Percentiles rank a stretch among this genome's conserved stretches.
phyloP scores from a whole-genome alignment of 2,888 invertebrate species.

The Coenonympha glycerion region DNA sequence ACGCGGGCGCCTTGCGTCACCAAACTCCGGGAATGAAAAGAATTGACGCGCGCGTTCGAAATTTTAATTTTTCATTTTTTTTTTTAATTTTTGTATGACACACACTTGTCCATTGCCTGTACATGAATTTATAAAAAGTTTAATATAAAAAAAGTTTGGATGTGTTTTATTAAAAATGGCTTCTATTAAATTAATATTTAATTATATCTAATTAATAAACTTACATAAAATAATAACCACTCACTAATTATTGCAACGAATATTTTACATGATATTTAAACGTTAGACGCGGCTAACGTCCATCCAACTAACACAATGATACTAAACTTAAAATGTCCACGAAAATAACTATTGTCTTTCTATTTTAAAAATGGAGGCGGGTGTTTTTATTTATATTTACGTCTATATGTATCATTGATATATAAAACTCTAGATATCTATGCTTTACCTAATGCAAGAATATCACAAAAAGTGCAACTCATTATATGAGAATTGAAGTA shows the following conservation, averaged over 20 bases:
- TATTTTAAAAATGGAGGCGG: conserved; percentile 29
- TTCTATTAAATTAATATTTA: background rate
- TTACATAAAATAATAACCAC: too few species aligned
- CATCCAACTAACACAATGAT: conserved; percentile 10
- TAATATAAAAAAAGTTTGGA: background rate
- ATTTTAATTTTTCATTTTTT: conserved; percentile 30
- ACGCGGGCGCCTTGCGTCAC: conserved; percentile 43
- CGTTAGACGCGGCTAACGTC: conserved; percentile 5
- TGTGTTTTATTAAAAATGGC: background rate
- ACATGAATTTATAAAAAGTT: background rate
- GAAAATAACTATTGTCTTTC: conserved; percentile 29
- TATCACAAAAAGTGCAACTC: too few species aligned
- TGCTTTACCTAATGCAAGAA: too few species aligned
- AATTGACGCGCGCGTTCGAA: conserved; percentile 56
- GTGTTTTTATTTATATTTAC: conserved; percentile 29
- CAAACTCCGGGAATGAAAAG: conserved; percentile 53
- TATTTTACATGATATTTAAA: too few species aligned
- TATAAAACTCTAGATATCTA: background rate
- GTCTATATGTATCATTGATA: conserved; percentile 7
- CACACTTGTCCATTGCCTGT: background rate
- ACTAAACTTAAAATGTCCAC: conserved; percentile 21
- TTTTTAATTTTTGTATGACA: conserved; percentile 26
- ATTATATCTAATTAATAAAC: too few species aligned
- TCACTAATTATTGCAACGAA: background rate
- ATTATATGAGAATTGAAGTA: too few species aligned